Evolutionary conservation across 2,113 vertebrate species (phyloP).

Genomic region (Fregetta grallaria): DNA sequence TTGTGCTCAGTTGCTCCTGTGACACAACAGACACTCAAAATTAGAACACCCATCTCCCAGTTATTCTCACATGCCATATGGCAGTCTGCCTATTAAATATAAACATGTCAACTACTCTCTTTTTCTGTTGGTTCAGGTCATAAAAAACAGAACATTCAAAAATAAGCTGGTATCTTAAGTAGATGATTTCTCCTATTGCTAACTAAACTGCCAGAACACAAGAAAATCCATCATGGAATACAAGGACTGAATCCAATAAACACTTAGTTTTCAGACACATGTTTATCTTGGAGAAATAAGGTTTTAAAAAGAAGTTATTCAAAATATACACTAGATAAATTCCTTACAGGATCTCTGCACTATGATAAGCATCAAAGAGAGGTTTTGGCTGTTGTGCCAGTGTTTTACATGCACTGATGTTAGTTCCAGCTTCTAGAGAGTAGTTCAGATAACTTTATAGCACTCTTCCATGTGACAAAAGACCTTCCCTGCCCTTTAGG

Average conservation of each 20-base stretch:
- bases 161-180: not conserved
- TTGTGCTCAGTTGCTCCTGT: conserved; percentile 82
- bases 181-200: not conserved
- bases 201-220: not conserved
- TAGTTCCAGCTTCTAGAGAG: not conserved
- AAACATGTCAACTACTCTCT: not conserved
- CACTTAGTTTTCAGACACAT: not conserved
- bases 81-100: not conserved
- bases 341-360: not conserved
- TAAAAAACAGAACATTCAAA: not conserved
- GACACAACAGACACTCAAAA: conserved; percentile 3
- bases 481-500: not conserved
- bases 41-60: not conserved
- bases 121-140: not conserved
- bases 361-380: not conserved
- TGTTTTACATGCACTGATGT: not conserved
- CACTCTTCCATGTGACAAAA: not conserved
- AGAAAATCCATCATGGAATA: not conserved
- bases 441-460: not conserved
- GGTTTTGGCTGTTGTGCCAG: not conserved
- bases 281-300: not conserved
- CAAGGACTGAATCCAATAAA: not conserved
- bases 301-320: not conserved
- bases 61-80: not conserved
- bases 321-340: not conserved